These are phyloP conservation scores for Tillus elongatus DNA, from an alignment of 2,888 invertebrate genomes.

Conservation along the genomic window DNA sequence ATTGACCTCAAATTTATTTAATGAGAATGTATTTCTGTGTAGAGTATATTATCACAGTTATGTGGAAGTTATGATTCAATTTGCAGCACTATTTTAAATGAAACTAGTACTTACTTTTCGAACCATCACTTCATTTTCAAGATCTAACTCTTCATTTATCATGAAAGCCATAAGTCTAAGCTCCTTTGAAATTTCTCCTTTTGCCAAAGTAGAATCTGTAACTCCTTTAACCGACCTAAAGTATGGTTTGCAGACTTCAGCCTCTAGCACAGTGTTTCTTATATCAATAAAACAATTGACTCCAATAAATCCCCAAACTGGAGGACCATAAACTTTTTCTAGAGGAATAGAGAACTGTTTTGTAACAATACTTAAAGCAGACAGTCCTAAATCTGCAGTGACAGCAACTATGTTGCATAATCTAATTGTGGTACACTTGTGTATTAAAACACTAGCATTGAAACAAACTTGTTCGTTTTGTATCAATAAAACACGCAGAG, in stretches of 20 bases:
- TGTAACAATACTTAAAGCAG: slow-evolving; percentile 40
- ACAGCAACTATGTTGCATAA: slow-evolving; percentile 48
- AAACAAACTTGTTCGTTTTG: slow-evolving; percentile 51
- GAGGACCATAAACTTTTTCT: slow-evolving; percentile 48
- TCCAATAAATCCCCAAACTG: slow-evolving; percentile 57
- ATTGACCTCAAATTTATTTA: too few species aligned
- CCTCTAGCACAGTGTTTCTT: slow-evolving; percentile 46
- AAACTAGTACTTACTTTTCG: too few species aligned
- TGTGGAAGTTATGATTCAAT: too few species aligned
- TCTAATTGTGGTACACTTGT: slow-evolving; percentile 37
- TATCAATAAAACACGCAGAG: slow-evolving; percentile 46
- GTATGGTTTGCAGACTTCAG: slow-evolving; percentile 46
- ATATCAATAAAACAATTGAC: slow-evolving; percentile 49
- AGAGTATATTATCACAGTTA: too few species aligned
- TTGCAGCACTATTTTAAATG: too few species aligned
- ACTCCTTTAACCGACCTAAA: slow-evolving; percentile 44
- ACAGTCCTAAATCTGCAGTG: slow-evolving; percentile 49
- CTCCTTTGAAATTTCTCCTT: slow-evolving; percentile 38
- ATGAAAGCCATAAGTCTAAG: slow-evolving; percentile 9
- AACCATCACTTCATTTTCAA: too few species aligned
- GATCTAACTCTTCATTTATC: slow-evolving; percentile 7
- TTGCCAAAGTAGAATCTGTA: slow-evolving; percentile 43
- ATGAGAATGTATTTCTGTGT: too few species aligned
- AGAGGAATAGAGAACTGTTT: slow-evolving; percentile 43
- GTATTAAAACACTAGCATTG: slow-evolving; percentile 46